Base-by-base conservation (phyloP, 2,797 vertebrate genomes). In the Poecile montanus region DNA sequence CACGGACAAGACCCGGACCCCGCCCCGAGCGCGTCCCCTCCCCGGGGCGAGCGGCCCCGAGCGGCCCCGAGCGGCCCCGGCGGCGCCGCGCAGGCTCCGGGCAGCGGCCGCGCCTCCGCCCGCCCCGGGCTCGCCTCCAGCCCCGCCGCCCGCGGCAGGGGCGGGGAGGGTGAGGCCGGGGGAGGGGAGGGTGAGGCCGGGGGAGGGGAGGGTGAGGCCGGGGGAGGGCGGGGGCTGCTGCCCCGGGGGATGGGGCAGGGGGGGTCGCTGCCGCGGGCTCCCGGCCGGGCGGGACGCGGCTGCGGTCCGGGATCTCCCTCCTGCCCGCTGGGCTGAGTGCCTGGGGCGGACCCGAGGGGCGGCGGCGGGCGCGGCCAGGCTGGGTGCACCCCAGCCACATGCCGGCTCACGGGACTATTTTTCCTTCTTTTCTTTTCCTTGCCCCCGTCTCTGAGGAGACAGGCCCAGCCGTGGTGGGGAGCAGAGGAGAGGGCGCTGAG, bases 351-450 rank as follows among this genome's bases (percentile, higher is more conserved):
- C 6, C 51, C 13, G 38, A 44, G 73, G 51, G 61, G 65, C 20
- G 30, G 45, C 73, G 5, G 72, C 5, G 25, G 63, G 11, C 5
- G 9, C 77, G 42, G 70, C 45, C 6, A 1, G 12, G 34, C 17
- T 20, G 58, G n/a, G 12, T 10, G 67, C 32, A 3, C 21, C 47
- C 25, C 25, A 20, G 32, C 42, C 45, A 1, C n/a, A 8, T 3
- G 29, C n/a, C 7, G 15, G 42, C 34, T 73, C n/a, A 6, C 1
- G 2, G 27, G 6, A 4, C 2, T 26, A 0, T 4, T 60, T 68
- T 38, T 13, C 5, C 10, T 40, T 3, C 6, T 5, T 48, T 22
- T 15, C 32, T 27, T 21, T 30, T 11, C 9, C 38, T 20, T 3
- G 13, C 18, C 32, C 20, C 17, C 7, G 11, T 34, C 9, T 23